Base-by-base conservation (phyloP, 2,113 vertebrate species). In the Apteryx mantelli region DNA sequence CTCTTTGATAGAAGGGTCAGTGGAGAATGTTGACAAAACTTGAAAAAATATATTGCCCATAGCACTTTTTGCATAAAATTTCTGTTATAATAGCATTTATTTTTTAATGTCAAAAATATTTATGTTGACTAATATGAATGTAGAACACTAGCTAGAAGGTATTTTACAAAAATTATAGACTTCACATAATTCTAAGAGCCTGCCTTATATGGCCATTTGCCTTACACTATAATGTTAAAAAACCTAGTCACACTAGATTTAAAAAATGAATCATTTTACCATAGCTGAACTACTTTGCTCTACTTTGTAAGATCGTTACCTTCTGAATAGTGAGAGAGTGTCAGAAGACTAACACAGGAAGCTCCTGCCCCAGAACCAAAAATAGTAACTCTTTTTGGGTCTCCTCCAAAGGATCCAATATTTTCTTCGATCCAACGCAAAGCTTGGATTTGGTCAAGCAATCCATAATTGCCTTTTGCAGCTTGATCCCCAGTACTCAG, bases 401-500 rank as follows among this genome's bases (percentile, higher is more conserved):
- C 99, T 58, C 99, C 99, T 82, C 99, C 99, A 28, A 99, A 99
- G 55, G 99, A 98, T 68, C 99, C 99, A 83, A 99, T 99, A 64
- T 99, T 99, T 97, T 99, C 99, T 97, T 99, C 99, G 80, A 99
- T 99, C 99, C 99, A 99, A 32, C 99, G 97, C 83, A 99, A 97
- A 32, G 99, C 99, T 80, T 99, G 99, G 78, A 99, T 99, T 97
- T 99, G 99, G 93, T 99, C 99, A 98, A 99, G 98, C 55, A 99
- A 98, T 25, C 99, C 99, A 5, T 99, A 99, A 98, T 99, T 99
- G 63, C 99, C 99, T 96, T 99, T 99, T 92, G 99, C 99, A 8
- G 99, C 99, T 98, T 99, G 99, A 97, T 99, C 99, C 1, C 99
- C 99, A 40, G 99, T 99, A 96, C 99, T 99, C 78, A 99, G 96